These are phyloP conservation scores for Mesembrinibis cayennensis DNA, from an alignment of 2,113 vertebrate genomes.

Conservation along the genomic window DNA sequence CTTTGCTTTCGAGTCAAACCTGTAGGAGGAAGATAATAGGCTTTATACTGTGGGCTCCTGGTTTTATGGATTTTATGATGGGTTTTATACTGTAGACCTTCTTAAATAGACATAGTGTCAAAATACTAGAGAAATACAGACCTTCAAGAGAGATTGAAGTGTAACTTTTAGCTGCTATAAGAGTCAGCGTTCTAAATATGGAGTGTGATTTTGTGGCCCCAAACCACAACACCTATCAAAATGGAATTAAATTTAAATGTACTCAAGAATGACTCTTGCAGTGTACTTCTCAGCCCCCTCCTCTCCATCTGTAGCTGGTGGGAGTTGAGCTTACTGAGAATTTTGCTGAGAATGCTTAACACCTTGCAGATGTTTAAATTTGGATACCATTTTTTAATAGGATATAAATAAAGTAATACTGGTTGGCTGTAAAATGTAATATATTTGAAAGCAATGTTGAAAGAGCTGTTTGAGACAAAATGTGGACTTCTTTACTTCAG, in stretches of 20 bases:
- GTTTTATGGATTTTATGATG: background rate
- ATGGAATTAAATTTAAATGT: slow-evolving; percentile 21
- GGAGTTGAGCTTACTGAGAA: slow-evolving; percentile 41
- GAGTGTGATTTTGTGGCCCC: background rate
- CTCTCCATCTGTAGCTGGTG: slow-evolving; percentile 57
- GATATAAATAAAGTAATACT: background rate
- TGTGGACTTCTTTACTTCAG: background rate
- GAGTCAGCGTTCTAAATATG: background rate
- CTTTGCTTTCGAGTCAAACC: background rate
- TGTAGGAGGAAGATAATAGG: background rate
- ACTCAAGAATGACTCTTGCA: background rate
- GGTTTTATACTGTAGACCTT: background rate
- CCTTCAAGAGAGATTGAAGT: background rate
- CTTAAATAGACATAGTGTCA: background rate
- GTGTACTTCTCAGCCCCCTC: slow-evolving; percentile 5
- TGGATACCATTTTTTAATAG: background rate
- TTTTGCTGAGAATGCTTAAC: background rate
- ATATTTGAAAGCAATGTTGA: background rate
- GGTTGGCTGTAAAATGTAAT: background rate
- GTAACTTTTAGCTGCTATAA: background rate
- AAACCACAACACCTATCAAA: background rate
- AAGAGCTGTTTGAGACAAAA: background rate
- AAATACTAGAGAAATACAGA: background rate
- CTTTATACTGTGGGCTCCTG: background rate
- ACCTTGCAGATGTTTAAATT: slow-evolving; percentile 16